Base-by-base conservation (phyloP, 53 echinoderm and acorn worm species). In the Stichopus horrens region DNA sequence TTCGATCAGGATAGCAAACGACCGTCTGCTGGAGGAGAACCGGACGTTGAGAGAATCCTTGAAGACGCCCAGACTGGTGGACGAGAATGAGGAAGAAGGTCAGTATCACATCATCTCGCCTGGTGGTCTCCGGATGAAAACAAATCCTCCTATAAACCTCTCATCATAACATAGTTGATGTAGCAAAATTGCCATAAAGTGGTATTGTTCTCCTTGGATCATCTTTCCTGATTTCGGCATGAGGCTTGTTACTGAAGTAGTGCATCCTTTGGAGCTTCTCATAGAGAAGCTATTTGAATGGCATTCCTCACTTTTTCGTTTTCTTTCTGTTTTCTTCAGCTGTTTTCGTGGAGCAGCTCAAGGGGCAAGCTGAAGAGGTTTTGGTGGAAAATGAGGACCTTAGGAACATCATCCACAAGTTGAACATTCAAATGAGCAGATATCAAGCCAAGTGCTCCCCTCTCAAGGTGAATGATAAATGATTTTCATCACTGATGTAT, bases 401-500 rank as follows among this genome's bases (percentile, higher is more conserved):
- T 13, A 96, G 95, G 79, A 92, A 76, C 65, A 89, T 96, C 54
- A 89, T 99, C 83, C 99, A 99, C 79, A 99, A 94, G 91, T 91
- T 99, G 77, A 99, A 94, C 88, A 90, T 99, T 53, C 96, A 99
- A 82, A 92, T 99, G 80, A 96, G 96, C 86, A 92, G 96, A 91
- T 96, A 96, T 86, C 96, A 96, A 76, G 96, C 96, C 88, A 96
- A 96, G 89, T 92, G 91, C 23, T 77, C 91, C 9, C 88, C 94
- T 74, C 95, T 92, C 59, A 91, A 92, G 91, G 96, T 96, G 85
- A 89, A 86, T 23, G 21, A 52, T 6, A 76, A 5, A 23, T 21
- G 21, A 75, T 75, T 75, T 9, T 37, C 37, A 37, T 37, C 37
- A 37, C 37, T 37, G 37, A 37, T 37, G 37, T 37, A 37, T 37